A percentile compares a stretch with the other conserved stretches of the same genome.
Conservation (phyloP, 2,113 vertebrate genomes). For the Amblyornis subalaris region DNA sequence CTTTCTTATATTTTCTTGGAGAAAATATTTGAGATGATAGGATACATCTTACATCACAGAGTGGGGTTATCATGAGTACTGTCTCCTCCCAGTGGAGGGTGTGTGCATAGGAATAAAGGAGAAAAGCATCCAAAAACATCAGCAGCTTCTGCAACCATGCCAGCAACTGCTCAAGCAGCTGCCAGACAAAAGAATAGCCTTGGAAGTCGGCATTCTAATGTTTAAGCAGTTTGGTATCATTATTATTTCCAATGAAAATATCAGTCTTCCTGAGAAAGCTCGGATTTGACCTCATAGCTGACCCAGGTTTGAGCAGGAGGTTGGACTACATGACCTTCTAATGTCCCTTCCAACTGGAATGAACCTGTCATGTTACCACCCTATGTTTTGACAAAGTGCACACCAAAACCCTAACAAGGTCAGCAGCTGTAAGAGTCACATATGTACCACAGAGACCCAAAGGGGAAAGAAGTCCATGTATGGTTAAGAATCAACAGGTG, state of each 20-base stretch:
- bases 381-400: fast-evolving
- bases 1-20: not conserved
- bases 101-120: not conserved
- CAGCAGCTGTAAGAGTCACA: not conserved
- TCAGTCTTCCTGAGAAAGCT: not conserved
- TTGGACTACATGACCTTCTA: too few relatives aligned
- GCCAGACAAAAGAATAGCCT: not conserved
- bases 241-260: not conserved
- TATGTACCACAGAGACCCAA: not conserved
- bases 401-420: not conserved
- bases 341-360: not conserved
- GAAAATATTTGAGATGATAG: not conserved
- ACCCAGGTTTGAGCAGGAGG: not conserved
- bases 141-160: not conserved
- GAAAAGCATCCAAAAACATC: not conserved
- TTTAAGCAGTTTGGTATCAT: not conserved
- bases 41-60: too few relatives aligned
- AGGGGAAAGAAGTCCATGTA: not conserved
- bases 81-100: not conserved
- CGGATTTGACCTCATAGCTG: not conserved
- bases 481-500: not conserved
- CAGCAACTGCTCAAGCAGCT: not conserved
- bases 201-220: fast-evolving
- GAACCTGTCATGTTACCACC: fast-evolving
- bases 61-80: not conserved